These are phyloP conservation scores for Microctonus brassicae DNA, from an alignment of 2,888 invertebrate genomes.

Conservation along the genomic window DNA sequence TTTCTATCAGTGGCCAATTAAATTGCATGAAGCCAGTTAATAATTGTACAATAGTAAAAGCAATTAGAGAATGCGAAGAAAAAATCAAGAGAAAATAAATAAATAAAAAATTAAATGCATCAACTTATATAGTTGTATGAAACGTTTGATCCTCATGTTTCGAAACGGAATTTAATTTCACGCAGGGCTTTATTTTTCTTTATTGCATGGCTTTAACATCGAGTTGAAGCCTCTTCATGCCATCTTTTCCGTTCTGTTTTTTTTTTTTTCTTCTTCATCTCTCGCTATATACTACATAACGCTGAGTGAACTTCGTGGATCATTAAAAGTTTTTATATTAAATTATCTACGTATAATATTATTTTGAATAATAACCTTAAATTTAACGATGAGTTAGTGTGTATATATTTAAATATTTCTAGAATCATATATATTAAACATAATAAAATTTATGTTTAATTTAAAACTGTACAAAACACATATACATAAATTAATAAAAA, in stretches of 20 bases:
- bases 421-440: not conserved
- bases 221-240: not conserved
- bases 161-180: not conserved
- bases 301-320: not conserved
- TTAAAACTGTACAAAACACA: not conserved
- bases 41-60: not conserved
- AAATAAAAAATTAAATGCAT: not conserved
- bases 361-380: not conserved
- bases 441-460: not conserved
- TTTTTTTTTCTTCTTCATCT: not conserved
- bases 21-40: not conserved
- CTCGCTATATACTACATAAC: not conserved
- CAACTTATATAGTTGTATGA: not conserved
- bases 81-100: not conserved
- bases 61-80: not conserved
- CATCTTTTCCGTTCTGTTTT: not conserved
- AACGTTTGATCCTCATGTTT: not conserved
- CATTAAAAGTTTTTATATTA: conserved; percentile 35
- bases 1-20: not conserved
- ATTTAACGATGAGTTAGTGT: not conserved
- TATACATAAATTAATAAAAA: too few relatives aligned
- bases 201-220: not conserved
- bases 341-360: conserved; percentile 28
- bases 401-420: not conserved
- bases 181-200: not conserved